Evolutionary conservation across 2,888 invertebrate genomes (phyloP), one percentile per base, ranked within the genome.

Genomic region (Pandemis corylana): DNA sequence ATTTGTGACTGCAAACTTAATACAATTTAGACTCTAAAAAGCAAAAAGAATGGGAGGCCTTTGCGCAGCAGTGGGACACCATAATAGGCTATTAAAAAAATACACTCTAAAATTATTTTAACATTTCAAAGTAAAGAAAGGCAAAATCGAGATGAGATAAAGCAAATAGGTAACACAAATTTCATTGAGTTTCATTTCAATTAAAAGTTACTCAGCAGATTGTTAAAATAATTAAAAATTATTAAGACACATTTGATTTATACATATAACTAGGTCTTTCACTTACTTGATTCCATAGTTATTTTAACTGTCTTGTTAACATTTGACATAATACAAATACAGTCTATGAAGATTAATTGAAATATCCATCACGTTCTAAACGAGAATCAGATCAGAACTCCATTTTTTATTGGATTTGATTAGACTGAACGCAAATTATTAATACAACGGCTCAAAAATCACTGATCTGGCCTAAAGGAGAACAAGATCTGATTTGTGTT

Each of bases 211-310:
- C 2, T 6, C n/a, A 51, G n/a, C 51, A 51, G 51, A 51, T 46
- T 46, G 46, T 46, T n/a, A 53, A 56, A 56, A 56, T 9, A 20
- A 15, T n/a, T 9, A 20, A 15, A 56, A 7, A 20, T 9, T 42
- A 15, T 9, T 20, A 20, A 1, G 1, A 56, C 15, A 15, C 56
- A 20, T 56, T 12, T 10, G 5, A 49, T 49, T n/a, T 56, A 56
- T 9, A 20, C 36, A 56, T 9, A 20, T 13, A 7, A 28, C 10
- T 0, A 36, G 28, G 28, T 36, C 28, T 36, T 36, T 6, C 15
- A 49, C 65, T 65, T 49, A 65, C 65, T 13, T 12, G 10, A 36
- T 49, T 46, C 49, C 65, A 65, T 65, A 36, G 28, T 65, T 36
- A 41, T 41, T 62, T 62, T 0, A 10, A 28, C 15, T 56, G 15